Base-by-base conservation (phyloP, 2,797 vertebrate genomes). In the Myotis findleyi region DNA sequence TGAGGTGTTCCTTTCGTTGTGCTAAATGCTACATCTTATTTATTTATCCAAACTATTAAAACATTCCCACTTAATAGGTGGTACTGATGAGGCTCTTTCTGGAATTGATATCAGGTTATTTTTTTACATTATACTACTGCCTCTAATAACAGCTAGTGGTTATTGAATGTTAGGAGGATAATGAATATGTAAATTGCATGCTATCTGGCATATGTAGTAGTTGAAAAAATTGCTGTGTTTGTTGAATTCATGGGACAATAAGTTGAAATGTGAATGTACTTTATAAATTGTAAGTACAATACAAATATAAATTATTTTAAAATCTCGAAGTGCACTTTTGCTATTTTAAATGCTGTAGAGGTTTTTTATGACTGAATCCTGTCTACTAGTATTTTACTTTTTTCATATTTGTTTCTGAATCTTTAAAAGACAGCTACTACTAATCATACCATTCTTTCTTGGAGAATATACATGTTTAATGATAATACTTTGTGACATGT, bases 301-400 rank as follows among this genome's bases (percentile, higher is more conserved):
- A 44, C 11, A 82, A 44, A 86, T 93, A 93, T 11, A 87, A 75
- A 17, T 73, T 47, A 86, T 36, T 90, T 73, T 41, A 69, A 87
- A 83, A 80, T 57, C 30, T 82, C 51, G 4, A 81, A 14, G 25
- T 81, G 13, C 73, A 71, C 21, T 84, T 89, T 94, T 94, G 59
- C 23, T 87, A 3, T 85, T 95, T 95, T 87, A 93, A 92, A 92
- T 93, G 81, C 20, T 88, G 2, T 30, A n/a, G 36, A 10, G 16
- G 2, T 82, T 69, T 82, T 69, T 91, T 90, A 33, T 79, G 62
- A 51, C 49, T 81, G 20, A 76, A 71, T 85, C 57, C 33, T 95
- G 4, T 68, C 14, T 80, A 47, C 13, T 47, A 47, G 47, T 47
- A 71, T 89, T 86, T 92, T 30, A 53, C 5, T 83, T 66, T 83